phyloP scores from a whole-genome alignment of 1,140 invertebrate species.

The Brachionus calyciflorus region DNA sequence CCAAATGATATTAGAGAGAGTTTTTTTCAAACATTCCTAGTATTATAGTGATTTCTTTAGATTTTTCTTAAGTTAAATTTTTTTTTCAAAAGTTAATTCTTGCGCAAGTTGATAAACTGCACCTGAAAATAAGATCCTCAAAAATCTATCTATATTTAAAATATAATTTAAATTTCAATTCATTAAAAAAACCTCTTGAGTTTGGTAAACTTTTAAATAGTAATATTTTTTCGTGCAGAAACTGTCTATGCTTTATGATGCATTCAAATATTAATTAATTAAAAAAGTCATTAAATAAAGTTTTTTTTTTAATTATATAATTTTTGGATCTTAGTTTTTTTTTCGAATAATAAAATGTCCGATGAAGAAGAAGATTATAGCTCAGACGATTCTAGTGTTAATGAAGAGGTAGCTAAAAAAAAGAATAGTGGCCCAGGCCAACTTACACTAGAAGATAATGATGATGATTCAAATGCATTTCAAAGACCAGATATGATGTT shows the following conservation, averaged over 20 bases:
- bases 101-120: neutral
- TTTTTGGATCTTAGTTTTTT: neutral
- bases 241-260: too few species aligned
- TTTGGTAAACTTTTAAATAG: too few species aligned
- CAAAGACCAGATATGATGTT: conserved; percentile 36
- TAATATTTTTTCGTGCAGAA: too few species aligned
- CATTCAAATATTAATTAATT: too few species aligned
- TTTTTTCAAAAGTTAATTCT: neutral
- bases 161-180: too few species aligned
- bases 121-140: too few species aligned
- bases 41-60: neutral
- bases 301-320: too few species aligned
- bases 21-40: conserved; percentile 1
- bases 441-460: conserved; percentile 34
- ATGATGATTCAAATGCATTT: conserved; percentile 15
- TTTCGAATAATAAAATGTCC: neutral
- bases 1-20: conserved; percentile 23
- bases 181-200: too few species aligned
- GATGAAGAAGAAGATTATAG: conserved; percentile 45
- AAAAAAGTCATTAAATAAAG: neutral
- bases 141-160: too few species aligned
- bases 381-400: conserved; percentile 32
- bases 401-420: neutral
- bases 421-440: neutral
- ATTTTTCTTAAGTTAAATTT: neutral